Conservation (phyloP, 2,888 invertebrate species). For the Meliscaeva auricollis region DNA sequence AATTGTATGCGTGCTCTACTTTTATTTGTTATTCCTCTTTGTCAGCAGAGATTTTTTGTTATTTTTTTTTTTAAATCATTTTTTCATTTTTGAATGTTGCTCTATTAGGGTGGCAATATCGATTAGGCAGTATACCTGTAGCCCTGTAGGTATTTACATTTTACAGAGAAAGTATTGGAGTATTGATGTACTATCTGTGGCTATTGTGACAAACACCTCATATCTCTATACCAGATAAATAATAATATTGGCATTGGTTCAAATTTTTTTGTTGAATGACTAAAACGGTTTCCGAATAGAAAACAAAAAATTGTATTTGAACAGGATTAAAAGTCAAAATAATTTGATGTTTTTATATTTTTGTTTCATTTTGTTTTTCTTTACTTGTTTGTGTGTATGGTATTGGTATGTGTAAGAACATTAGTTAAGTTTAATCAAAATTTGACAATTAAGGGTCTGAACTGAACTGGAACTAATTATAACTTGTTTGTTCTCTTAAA, state of each 20-base stretch:
- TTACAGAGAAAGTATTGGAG: not conserved
- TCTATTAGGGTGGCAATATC: constrained; percentile 11
- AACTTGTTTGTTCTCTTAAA: no score
- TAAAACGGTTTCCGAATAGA: not conserved
- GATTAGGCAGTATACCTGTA: constrained; percentile 10
- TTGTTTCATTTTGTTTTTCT: no score
- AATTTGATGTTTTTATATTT: no score
- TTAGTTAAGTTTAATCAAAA: no score
- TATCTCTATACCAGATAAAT: not conserved
- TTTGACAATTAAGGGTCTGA: no score
- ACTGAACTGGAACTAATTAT: no score
- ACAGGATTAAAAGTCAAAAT: no score
- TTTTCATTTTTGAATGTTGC: constrained; percentile 22
- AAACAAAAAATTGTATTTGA: not conserved
- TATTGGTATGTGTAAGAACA: no score
- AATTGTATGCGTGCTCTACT: constrained; percentile 43
- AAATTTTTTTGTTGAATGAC: not conserved
- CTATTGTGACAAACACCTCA: not conserved
- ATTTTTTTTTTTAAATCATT: no score
- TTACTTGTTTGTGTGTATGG: no score
- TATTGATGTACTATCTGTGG: not conserved
- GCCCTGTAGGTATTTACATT: no score
- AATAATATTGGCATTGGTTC: not conserved
- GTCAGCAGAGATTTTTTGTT: not conserved
- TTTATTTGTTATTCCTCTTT: constrained; percentile 15